Conservation (phyloP, 2,888 invertebrate species). For the Steinernema scapterisci region DNA sequence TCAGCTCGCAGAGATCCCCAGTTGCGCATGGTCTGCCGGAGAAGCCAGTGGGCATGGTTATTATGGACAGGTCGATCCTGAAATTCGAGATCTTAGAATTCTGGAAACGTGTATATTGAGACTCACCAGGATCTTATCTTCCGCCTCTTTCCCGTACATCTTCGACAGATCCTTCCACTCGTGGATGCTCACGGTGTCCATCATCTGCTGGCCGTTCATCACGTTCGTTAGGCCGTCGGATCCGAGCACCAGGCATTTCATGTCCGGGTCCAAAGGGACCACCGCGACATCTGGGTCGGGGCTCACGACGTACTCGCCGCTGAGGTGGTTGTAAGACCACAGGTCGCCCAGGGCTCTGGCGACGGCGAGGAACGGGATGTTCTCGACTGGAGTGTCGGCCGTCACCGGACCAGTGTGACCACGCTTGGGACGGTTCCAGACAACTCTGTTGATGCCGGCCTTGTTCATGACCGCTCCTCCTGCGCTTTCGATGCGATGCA, state of each 20-base stretch:
- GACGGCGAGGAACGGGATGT: constrained; percentile 92
- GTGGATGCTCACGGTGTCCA: constrained; percentile 75
- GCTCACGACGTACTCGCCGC: constrained; percentile 92
- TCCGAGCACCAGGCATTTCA: constrained; percentile 84
- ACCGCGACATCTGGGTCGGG: constrained; percentile 94
- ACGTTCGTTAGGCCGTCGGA: constrained; percentile 98
- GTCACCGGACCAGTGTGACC: constrained; percentile 38
- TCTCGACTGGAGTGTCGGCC: constrained; percentile 79
- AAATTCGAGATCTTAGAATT: constrained; percentile 2
- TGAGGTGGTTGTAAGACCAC: constrained; percentile 92
- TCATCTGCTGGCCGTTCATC: constrained; percentile 82
- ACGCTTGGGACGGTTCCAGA: constrained; percentile 88
- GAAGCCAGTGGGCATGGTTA: constrained; percentile 88
- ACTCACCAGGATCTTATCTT: background rate
- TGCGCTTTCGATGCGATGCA: constrained; percentile 77
- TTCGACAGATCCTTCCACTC: constrained; percentile 40
- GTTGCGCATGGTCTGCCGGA: constrained; percentile 80
- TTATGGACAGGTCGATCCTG: constrained; percentile 42
- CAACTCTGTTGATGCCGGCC: constrained; percentile 88
- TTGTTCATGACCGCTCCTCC: constrained; percentile 72
- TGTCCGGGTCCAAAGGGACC: constrained; percentile 74
- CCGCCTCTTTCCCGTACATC: background rate
- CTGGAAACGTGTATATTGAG: background rate
- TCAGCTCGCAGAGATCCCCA: constrained; percentile 91
- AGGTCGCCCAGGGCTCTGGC: constrained; percentile 91